Evolutionary conservation across 2,797 vertebrate genomes (phyloP).

Genomic region (Octomys mimax): DNA sequence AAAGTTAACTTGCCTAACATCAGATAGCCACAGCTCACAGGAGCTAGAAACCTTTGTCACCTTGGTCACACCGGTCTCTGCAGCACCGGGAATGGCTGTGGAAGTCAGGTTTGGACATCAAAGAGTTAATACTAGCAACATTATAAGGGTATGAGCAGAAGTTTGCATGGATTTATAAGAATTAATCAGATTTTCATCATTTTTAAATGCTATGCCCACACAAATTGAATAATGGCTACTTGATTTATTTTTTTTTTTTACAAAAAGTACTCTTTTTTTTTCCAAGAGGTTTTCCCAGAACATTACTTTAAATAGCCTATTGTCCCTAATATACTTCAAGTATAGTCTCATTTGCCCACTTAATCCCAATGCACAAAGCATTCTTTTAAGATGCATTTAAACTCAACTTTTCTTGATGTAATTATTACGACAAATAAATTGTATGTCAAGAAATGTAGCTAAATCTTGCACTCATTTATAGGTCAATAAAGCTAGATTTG

Average conservation of each 20-base stretch:
- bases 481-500: neutral
- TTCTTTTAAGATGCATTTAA: neutral
- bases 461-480: constrained; percentile 33
- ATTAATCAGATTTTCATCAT: neutral
- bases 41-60: neutral
- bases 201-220: constrained; percentile 16
- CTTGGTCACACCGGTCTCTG: neutral
- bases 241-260: neutral
- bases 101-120: neutral
- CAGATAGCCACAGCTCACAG: neutral
- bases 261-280: neutral
- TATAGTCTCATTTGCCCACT: constrained; percentile 5
- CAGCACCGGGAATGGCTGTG: neutral
- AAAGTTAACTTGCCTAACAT: neutral
- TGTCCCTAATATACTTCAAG: constrained; percentile 24
- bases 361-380: neutral
- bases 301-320: constrained; percentile 48
- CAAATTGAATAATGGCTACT: constrained; percentile 31
- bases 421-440: neutral
- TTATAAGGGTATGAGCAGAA: neutral
- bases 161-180: neutral
- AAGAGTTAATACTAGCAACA: neutral
- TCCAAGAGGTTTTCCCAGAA: neutral
- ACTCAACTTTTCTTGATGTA: constrained; percentile 40
- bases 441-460: constrained; percentile 1